These are phyloP conservation scores for Tetramorium simillimum DNA, from an alignment of 1,140 invertebrate genomes.

Conservation along the genomic window DNA sequence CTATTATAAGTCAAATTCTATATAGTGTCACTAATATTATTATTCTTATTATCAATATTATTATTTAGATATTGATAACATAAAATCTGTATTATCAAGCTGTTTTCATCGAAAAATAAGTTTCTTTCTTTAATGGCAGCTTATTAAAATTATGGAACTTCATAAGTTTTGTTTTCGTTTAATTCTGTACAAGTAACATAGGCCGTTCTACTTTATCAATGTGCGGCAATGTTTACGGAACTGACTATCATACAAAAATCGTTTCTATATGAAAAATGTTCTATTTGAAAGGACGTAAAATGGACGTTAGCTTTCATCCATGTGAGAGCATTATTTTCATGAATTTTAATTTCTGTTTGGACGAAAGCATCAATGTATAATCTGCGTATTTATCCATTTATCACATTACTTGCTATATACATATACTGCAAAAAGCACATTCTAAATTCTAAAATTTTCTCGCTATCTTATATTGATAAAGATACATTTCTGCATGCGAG, in stretches of 20 bases:
- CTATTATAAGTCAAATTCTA: constrained; percentile 9
- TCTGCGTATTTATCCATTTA: neutral
- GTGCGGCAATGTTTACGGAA: neutral
- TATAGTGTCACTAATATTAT: constrained; percentile 15
- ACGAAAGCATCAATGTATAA: constrained; percentile 26
- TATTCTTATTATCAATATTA: constrained; percentile 26
- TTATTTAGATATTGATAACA: constrained; percentile 15
- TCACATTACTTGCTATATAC: neutral
- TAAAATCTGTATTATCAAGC: constrained; percentile 31
- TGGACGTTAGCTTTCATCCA: neutral
- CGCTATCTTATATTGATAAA: neutral
- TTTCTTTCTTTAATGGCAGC: constrained; percentile 44
- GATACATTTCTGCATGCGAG: neutral
- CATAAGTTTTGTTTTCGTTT: neutral
- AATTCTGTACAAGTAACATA: constrained; percentile 32
- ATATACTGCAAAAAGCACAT: neutral
- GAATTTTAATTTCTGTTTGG: constrained; percentile 3
- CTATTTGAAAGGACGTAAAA: constrained; percentile 25
- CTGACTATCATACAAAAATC: neutral
- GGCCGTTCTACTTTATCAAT: neutral
- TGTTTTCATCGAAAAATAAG: constrained; percentile 29
- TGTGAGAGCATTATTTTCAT: neutral
- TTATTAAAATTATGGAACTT: constrained; percentile 34
- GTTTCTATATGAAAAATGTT: constrained; percentile 8
- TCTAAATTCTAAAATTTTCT: constrained; percentile 14